A percentile compares a stretch with the other conserved stretches of the same genome.
These are phyloP conservation scores for Takifugu flavidus DNA, from an alignment of 2,113 vertebrate genomes.

Conservation along the genomic window DNA sequence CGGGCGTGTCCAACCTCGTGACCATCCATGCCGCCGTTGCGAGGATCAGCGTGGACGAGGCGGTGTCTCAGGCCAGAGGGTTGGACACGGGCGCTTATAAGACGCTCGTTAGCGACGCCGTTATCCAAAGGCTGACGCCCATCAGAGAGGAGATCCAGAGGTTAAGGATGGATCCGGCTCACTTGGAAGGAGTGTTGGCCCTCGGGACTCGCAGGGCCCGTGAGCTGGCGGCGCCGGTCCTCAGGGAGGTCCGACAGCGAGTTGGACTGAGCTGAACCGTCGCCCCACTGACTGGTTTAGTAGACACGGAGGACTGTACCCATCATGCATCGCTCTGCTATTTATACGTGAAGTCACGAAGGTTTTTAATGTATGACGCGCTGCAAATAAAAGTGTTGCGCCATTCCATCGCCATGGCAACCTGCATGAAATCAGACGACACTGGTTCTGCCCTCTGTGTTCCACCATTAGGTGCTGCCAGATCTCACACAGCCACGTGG, in stretches of 20 bases:
- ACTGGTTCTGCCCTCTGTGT: no score
- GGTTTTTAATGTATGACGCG: no score
- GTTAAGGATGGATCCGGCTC: slow-evolving; percentile 75
- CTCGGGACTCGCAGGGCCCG: slow-evolving; percentile 79
- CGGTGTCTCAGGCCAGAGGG: slow-evolving; percentile 71
- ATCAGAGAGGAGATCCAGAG: slow-evolving; percentile 82
- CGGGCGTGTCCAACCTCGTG: slow-evolving; percentile 90
- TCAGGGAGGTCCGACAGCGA: slow-evolving; percentile 77
- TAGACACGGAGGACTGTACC: no score
- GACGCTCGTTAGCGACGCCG: slow-evolving; percentile 82
- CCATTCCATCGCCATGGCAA: no score
- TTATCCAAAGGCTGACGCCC: slow-evolving; percentile 84
- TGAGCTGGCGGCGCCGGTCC: slow-evolving; percentile 81
- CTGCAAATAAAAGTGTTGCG: no score
- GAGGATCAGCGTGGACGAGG: slow-evolving; percentile 73
- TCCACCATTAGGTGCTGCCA: no score
- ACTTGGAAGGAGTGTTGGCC: slow-evolving; percentile 80
- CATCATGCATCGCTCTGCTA: no score
- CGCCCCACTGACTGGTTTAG: no score
- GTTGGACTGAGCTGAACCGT: slow-evolving; percentile 83
- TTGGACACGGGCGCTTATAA: slow-evolving; percentile 89
- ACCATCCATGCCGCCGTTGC: slow-evolving; percentile 83
- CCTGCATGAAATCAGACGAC: no score
- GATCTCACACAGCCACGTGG: no score
- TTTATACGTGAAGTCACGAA: no score